phyloP scores from a whole-genome alignment of 64 coral and sea anemone genomes.

The Cladopsammia gracilis region DNA sequence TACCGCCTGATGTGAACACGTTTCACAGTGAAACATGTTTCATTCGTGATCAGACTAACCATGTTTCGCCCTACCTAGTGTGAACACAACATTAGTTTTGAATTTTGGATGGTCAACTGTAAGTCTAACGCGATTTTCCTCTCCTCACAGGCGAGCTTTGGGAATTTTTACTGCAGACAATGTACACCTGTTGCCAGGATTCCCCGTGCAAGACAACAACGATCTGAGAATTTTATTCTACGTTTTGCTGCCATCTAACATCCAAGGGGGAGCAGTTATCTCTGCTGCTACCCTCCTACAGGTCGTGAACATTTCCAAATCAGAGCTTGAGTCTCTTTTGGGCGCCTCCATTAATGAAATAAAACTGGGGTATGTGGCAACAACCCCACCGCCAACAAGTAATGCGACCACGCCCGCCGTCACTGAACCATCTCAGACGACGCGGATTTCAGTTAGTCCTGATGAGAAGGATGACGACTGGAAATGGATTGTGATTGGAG shows the following conservation, averaged over 20 bases:
- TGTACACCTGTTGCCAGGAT: constrained; percentile 23
- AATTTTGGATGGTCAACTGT: not conserved
- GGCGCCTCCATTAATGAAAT: not conserved
- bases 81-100: not conserved
- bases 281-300: not conserved
- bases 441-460: not conserved
- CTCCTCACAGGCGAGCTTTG: not conserved
- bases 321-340: not conserved
- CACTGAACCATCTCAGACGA: not conserved
- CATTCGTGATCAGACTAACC: no score
- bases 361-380: not conserved
- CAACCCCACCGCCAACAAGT: not conserved
- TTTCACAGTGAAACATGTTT: no score
- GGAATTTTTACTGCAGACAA: not conserved
- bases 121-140: not conserved
- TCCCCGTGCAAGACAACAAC: not conserved
- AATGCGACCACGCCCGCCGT: not conserved
- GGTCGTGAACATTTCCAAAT: not conserved
- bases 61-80: no score
- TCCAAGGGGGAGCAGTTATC: not conserved
- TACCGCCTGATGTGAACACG: no score
- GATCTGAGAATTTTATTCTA: constrained; percentile 3
- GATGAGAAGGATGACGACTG: not conserved
- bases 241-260: constrained; percentile 1
- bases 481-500: constrained; percentile 21